These are phyloP conservation scores for Phorcus lineatus DNA, from an alignment of 2,888 invertebrate genomes.

Conservation along the genomic window DNA sequence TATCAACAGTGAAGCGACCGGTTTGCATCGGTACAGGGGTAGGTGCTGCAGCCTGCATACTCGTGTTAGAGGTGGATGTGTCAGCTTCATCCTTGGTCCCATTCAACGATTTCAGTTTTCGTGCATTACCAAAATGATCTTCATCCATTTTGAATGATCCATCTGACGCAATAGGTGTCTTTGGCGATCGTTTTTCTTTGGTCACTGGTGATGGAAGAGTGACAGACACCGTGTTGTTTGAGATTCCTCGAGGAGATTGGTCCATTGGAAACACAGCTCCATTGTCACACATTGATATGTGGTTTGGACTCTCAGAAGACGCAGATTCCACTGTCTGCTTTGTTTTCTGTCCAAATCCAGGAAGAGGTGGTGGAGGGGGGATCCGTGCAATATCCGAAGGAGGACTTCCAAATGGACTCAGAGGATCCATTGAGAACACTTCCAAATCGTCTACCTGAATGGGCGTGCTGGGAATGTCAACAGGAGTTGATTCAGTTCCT, in stretches of 20 bases:
- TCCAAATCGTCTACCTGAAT: neutral
- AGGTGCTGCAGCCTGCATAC: neutral
- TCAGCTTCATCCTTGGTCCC: neutral
- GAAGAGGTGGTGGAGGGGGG: neutral
- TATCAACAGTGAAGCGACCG: neutral
- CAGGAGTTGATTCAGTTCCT: conserved; percentile 1
- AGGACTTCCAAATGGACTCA: neutral
- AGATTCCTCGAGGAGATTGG: neutral
- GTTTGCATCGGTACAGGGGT: neutral
- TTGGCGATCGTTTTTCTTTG: neutral
- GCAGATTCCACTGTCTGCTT: neutral
- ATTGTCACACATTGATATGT: neutral
- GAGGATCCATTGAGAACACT: neutral
- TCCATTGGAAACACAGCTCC: neutral
- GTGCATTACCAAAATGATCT: neutral
- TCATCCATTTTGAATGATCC: neutral
- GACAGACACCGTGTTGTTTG: no score
- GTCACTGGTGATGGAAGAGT: neutral
- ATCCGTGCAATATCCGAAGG: neutral
- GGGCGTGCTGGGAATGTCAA: neutral
- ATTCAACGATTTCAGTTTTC: neutral
- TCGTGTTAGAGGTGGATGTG: no score
- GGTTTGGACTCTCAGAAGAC: neutral
- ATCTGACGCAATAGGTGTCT: neutral
- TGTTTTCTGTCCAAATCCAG: neutral